A percentile compares a stretch with the other conserved stretches of the same genome.
Evolutionary conservation across 2,113 vertebrate genomes (phyloP).

Genomic region (Acrocephalus arundinaceus): DNA sequence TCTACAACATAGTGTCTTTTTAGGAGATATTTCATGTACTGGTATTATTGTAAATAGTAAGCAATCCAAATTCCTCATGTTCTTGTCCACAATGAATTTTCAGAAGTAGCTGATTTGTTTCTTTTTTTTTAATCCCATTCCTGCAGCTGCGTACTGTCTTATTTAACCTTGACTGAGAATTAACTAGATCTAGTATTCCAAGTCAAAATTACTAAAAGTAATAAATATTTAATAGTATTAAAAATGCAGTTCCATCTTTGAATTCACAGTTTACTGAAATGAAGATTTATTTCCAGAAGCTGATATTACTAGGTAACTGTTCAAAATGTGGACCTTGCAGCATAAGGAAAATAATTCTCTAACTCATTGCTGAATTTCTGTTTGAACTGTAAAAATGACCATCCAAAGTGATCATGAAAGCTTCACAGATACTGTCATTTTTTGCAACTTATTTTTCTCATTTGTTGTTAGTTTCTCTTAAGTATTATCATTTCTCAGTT

Average conservation of each 20-base stretch:
- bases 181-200: not conserved
- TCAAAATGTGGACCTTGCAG: not conserved
- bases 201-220: not conserved
- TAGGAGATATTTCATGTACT: not conserved
- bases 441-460: not conserved
- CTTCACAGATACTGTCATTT: not conserved
- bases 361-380: not conserved
- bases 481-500: not conserved
- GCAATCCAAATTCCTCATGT: not conserved
- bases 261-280: not conserved
- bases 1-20: not conserved
- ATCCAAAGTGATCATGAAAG: not conserved
- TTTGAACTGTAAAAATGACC: not conserved
- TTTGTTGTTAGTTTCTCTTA: not conserved
- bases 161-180: not conserved
- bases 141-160: not conserved
- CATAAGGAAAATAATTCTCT: not conserved
- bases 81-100: not conserved
- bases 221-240: not conserved
- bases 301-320: not conserved
- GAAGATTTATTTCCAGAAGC: not conserved
- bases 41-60: not conserved
- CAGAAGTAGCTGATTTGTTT: not conserved
- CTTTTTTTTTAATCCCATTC: not conserved
- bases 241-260: not conserved